Evolutionary conservation across 2,113 vertebrate genomes (phyloP).

Genomic region (Arizona elegans): DNA sequence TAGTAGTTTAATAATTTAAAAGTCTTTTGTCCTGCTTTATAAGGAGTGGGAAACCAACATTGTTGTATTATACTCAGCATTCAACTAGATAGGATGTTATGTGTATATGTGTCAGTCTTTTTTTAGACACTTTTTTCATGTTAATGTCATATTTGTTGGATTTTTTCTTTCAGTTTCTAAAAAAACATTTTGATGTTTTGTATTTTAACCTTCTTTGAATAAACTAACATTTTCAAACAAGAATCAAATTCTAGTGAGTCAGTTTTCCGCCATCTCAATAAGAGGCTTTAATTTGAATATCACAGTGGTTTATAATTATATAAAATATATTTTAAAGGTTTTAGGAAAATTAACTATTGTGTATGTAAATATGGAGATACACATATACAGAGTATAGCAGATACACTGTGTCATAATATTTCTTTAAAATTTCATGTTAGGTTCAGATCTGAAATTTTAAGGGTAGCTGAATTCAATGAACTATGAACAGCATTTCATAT

Average conservation of each 20-base stretch:
- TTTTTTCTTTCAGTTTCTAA: neutral
- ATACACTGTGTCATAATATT: neutral
- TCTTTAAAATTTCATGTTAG: neutral
- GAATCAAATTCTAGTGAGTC: neutral
- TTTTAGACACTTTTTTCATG: neutral
- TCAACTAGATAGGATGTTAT: neutral
- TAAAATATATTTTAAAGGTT: neutral
- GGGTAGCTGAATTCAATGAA: neutral
- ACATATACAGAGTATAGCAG: neutral
- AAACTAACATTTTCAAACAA: neutral
- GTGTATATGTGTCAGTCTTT: neutral
- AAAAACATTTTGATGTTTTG: neutral
- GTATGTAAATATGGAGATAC: neutral
- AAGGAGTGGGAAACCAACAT: neutral
- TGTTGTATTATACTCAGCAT: neutral
- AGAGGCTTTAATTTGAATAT: neutral
- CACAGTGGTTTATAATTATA: neutral
- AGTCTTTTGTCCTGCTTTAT: neutral
- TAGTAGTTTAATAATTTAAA: neutral
- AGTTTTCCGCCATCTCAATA: neutral
- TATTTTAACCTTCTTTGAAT: neutral
- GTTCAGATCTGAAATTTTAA: neutral
- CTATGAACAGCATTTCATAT: neutral
- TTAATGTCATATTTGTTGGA: neutral
- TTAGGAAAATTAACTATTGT: neutral